Conservation (phyloP, 2,797 vertebrate species). For the Siniperca undulata region DNA sequence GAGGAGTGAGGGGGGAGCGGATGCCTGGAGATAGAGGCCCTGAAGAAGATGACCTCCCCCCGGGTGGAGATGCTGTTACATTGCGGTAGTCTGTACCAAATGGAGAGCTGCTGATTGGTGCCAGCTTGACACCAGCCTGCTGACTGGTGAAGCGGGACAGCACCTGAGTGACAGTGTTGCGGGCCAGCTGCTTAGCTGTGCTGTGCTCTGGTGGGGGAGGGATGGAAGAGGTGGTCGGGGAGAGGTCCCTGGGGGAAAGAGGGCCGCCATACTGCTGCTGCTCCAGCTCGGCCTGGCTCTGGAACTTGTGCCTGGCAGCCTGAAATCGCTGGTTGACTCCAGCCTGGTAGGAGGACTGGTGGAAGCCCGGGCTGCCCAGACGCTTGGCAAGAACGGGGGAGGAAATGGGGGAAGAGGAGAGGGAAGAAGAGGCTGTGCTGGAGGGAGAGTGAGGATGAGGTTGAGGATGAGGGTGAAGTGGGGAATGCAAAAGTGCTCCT, state of each 20-base stretch:
- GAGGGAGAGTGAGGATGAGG: conserved; percentile 88
- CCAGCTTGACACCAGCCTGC: conserved; percentile 89
- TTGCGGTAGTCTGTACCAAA: conserved; percentile 98
- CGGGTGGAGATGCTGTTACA: conserved; percentile 86
- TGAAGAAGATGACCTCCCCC: conserved; percentile 81
- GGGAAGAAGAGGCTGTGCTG: conserved; percentile 93
- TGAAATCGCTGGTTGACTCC: conserved; percentile 98
- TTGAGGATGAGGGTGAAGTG: conserved; percentile 70
- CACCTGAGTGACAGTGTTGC: conserved; percentile 98
- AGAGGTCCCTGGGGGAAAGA: conserved; percentile 92
- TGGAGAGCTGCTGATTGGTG: conserved; percentile 93
- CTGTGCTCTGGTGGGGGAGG: conserved; percentile 89
- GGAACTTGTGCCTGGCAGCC: conserved; percentile 96
- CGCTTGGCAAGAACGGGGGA: conserved; percentile 93
- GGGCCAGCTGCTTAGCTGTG: conserved; percentile 94
- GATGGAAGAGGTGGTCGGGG: conserved; percentile 90
- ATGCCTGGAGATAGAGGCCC: conserved; percentile 90
- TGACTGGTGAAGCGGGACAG: conserved; percentile 97
- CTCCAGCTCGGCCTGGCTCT: conserved; percentile 94
- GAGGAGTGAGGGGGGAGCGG: conserved; percentile 92
- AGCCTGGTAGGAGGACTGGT: conserved; percentile 95
- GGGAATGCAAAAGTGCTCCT: conserved; percentile 78
- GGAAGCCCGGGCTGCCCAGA: conserved; percentile 87
- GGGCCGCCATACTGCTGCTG: conserved; percentile 89
- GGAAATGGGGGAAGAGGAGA: conserved; percentile 95